Evolutionary conservation across 2,888 invertebrate genomes (phyloP), one percentile per base, ranked within the genome.

Genomic region (Synanthedon formicaeformis): DNA sequence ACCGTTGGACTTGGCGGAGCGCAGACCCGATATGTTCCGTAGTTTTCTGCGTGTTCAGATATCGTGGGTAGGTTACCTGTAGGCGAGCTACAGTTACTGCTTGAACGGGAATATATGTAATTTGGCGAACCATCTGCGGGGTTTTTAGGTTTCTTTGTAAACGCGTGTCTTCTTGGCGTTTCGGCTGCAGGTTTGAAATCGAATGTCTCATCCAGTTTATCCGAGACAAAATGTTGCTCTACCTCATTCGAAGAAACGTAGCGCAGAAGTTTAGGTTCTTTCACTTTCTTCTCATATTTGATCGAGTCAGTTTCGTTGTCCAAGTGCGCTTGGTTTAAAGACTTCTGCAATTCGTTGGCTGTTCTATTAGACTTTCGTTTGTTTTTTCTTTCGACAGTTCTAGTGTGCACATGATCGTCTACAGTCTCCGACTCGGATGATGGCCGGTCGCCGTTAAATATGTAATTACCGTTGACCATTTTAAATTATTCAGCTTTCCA

Each of bases 401-500:
- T 72, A 10, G 73, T 67, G 53, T 80, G 84, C 4, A 84, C 81
- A 58, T 86, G 85, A 57, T 85, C 86, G 14, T 82, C 81, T 3
- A 85, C 77, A 52, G 80, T 81, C 64, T 85, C 86, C 2, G 83
- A 80, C 58, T 85, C 86, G 10, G 86, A 83, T 52, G 76, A 69
- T 54, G 87, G 83, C 58, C 78, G 69, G 61, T 86, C 85, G 45
- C 84, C 85, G 61, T 87, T 86, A 48, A 88, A 58, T 34, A 81
- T 74, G 62, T 88, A 88, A 62, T 88, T 87, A 14, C 88, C 85
- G 68, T 87, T 88, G 56, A 88, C 88, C 88, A 88, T 88, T 65
- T 75, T 80, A 54, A 50, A 56, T 56, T 34, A 8, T 10, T 34
- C 3, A 34, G 10, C 2, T 34, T 2, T 34, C 10, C 10, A 10